Evolutionary conservation across 1,140 invertebrate species (phyloP).

Genomic region (Phenacoccus solenopsis): DNA sequence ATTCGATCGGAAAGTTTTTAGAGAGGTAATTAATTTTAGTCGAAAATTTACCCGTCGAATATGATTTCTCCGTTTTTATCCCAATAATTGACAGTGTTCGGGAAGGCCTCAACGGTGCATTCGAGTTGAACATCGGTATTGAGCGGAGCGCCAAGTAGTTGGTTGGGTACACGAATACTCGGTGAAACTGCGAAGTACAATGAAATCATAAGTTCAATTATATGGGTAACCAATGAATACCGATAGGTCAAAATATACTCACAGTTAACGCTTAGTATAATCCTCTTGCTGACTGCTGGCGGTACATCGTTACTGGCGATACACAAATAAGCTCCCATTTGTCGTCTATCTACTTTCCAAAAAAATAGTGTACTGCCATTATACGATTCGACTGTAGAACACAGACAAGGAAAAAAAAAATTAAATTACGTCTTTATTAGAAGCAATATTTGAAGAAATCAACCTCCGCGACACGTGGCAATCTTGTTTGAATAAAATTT

Average conservation of each 20-base stretch:
- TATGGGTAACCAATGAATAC: no score
- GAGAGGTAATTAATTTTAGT: no score
- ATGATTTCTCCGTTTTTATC: conserved; percentile 35
- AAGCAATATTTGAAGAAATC: no score
- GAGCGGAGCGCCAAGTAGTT: conserved; percentile 73
- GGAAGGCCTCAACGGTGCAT: conserved; percentile 78
- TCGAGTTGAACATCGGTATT: conserved; percentile 75
- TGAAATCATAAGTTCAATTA: not conserved
- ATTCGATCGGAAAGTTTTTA: no score
- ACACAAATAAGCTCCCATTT: conserved; percentile 79
- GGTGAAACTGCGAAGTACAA: conserved; percentile 58
- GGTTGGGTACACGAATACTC: conserved; percentile 75
- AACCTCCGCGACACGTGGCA: no score
- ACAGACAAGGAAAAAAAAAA: not conserved
- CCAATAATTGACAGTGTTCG: conserved; percentile 82
- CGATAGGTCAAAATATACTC: conserved; percentile 49
- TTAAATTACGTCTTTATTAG: no score
- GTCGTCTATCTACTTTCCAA: conserved; percentile 58
- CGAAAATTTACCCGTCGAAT: conserved; percentile 20
- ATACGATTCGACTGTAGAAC: conserved; percentile 17
- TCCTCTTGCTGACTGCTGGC: conserved; percentile 73
- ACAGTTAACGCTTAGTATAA: conserved; percentile 78
- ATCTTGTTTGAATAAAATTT: no score
- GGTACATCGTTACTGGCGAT: conserved; percentile 81
- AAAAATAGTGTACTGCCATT: conserved; percentile 41